phyloP scores from a whole-genome alignment of 2,113 vertebrate genomes.

The Hyperopisus bebe region DNA sequence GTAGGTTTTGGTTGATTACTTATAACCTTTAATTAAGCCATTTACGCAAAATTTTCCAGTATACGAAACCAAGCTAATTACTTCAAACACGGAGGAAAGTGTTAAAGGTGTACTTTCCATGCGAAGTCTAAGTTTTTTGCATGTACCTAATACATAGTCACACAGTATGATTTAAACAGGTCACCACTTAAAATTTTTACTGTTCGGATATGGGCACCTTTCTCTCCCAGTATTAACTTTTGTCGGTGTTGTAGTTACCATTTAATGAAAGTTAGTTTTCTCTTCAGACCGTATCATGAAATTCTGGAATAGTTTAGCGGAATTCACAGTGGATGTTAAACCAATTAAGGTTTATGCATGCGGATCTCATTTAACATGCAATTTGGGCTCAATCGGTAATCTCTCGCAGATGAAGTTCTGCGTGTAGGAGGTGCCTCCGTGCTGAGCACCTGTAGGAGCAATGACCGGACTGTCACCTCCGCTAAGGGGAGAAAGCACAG shows the following conservation, averaged over 20 bases:
- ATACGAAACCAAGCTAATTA: slow-evolving; percentile 10
- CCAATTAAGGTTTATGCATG: background rate
- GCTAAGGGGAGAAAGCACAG: background rate
- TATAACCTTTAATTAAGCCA: background rate
- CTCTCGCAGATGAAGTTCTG: background rate
- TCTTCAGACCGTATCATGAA: background rate
- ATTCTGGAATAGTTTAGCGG: background rate
- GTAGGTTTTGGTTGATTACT: background rate
- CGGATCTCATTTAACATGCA: background rate
- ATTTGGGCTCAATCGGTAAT: background rate
- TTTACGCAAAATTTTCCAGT: background rate
- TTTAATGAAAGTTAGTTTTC: background rate
- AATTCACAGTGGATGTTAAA: background rate
- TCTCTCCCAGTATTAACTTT: background rate
- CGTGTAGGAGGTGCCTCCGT: background rate
- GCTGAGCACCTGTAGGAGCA: background rate
- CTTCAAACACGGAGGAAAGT: slow-evolving; percentile 10
- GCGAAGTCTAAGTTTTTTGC: background rate
- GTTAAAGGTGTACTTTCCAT: background rate
- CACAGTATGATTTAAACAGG: background rate
- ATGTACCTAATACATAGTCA: background rate
- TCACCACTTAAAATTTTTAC: background rate
- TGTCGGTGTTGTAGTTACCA: background rate
- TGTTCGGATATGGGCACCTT: background rate
- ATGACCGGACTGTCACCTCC: background rate